These are phyloP conservation scores for Lithosia quadra DNA, from an alignment of 2,888 invertebrate genomes.

Conservation along the genomic window DNA sequence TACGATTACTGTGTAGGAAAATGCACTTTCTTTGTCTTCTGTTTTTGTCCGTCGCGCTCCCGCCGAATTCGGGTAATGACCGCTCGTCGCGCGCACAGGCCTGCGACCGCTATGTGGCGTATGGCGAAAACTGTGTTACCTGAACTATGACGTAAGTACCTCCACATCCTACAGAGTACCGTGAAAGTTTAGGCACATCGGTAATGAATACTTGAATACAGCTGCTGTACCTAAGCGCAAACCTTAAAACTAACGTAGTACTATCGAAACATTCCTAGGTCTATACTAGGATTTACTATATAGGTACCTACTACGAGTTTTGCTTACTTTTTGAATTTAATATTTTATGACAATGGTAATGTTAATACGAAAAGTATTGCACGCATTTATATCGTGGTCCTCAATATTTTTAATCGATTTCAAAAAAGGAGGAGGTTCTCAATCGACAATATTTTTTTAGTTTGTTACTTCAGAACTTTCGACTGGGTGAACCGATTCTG, in stretches of 20 bases:
- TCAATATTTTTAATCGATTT: too few relatives aligned
- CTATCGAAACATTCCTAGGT: background rate
- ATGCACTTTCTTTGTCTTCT: constrained; percentile 83
- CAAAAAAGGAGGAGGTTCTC: too few relatives aligned
- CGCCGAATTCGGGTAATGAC: constrained; percentile 69
- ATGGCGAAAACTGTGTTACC: constrained; percentile 21
- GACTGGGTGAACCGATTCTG: too few relatives aligned
- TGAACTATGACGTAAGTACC: constrained; percentile 9
- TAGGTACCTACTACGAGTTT: too few relatives aligned
- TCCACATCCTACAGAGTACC: background rate
- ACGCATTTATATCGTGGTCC: too few relatives aligned
- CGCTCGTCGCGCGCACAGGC: constrained; percentile 42
- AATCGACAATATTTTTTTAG: too few relatives aligned
- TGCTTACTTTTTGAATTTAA: too few relatives aligned
- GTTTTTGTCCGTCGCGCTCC: constrained; percentile 38
- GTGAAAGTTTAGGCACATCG: background rate
- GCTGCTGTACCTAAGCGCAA: background rate
- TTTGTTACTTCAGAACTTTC: too few relatives aligned
- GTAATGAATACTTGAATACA: background rate
- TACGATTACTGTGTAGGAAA: constrained; percentile 79
- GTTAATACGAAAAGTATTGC: too few relatives aligned
- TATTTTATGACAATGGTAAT: too few relatives aligned
- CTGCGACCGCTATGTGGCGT: constrained; percentile 3
- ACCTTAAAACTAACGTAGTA: too few relatives aligned
- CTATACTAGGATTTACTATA: too few relatives aligned